Base-by-base conservation (phyloP, 2,113 vertebrate species). In the Percopsis transmontana region DNA sequence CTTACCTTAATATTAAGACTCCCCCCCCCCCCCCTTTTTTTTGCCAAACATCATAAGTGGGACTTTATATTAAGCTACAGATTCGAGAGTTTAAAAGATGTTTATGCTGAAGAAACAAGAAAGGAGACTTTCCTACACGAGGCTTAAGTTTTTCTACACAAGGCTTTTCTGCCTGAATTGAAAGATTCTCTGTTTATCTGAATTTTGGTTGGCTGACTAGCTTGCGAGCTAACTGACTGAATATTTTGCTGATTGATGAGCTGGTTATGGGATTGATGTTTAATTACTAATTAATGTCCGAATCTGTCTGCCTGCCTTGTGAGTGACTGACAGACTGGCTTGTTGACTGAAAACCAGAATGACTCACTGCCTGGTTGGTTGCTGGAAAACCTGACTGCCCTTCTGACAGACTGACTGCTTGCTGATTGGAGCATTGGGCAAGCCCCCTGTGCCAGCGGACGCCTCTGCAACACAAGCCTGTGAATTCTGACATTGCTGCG, bases 401-500 rank as follows among this genome's bases (percentile, higher is more conserved):
- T 48, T 48, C 16, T 77, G 69, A 78, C 55, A 72, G 68, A 80
- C 53, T 66, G 59, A 20, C 58, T 24, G 53, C 20, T 74, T 57
- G 63, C 52, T 52, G 62, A 70, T 53, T 27, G 1, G 12, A 77
- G 66, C 47, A 74, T 65, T 69, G 82, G 80, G 84, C 61, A 67
- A 50, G 24, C 50, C 41, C 79, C 71, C 60, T 6, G 42, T 74
- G 70, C 79, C 80, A 83, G 10, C n/a, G 45, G 40, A 50, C 39
- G 58, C 76, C 80, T 78, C 79, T 82, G 66, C 77, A 87, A 66
- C 91, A 91, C 54, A 45, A 47, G 47, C 50, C 54, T 90, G 90
- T 91, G 91, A 92, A 83, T 89, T 93, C 58, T 91, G 71, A 88
- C 90, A 91, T 66, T 19, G 33, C 55, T 72, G 60, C 74, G 83